A percentile compares a stretch with the other conserved stretches of the same genome.
Conservation (phyloP, 2,888 invertebrate species). For the Amblyteles armatorius region DNA sequence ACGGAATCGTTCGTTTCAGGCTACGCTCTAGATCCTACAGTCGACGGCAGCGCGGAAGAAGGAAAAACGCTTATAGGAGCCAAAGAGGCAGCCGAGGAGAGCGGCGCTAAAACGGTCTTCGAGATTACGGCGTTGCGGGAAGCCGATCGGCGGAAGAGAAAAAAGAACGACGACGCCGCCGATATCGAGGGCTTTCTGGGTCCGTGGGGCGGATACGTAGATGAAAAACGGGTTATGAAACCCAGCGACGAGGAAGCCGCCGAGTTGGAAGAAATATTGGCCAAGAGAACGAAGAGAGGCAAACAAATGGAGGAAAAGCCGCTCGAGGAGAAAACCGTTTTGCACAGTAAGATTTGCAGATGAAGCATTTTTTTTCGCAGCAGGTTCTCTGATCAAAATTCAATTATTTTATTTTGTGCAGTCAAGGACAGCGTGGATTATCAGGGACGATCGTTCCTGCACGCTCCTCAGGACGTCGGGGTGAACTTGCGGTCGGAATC, state of each 20-base stretch:
- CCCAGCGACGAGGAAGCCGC: constrained; percentile 97
- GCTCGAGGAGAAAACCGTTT: constrained; percentile 96
- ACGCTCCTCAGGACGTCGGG: constrained; percentile 96
- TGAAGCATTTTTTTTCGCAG: not conserved
- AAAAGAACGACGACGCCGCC: constrained; percentile 94
- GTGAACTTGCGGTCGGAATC: constrained; percentile 94
- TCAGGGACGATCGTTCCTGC: constrained; percentile 97
- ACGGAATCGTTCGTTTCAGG: constrained; percentile 83
- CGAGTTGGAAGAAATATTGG: constrained; percentile 96
- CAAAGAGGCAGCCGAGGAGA: constrained; percentile 89
- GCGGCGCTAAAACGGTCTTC: constrained; percentile 95
- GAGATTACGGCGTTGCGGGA: constrained; percentile 91
- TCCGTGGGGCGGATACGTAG: constrained; percentile 98
- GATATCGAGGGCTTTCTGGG: constrained; percentile 98
- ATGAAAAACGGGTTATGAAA: constrained; percentile 94
- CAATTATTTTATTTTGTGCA: constrained; percentile 82
- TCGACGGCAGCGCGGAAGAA: constrained; percentile 87
- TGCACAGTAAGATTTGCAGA: constrained; percentile 87
- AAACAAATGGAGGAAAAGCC: constrained; percentile 94
- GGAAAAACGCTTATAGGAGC: constrained; percentile 87
- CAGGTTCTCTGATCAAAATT: not conserved
- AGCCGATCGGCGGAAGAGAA: constrained; percentile 92
- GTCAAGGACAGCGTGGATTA: constrained; percentile 98
- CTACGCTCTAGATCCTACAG: constrained; percentile 97
- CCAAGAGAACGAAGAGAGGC: constrained; percentile 95